phyloP scores from a whole-genome alignment of 2,888 invertebrate genomes.

The Pristionchus fissidentatus region DNA sequence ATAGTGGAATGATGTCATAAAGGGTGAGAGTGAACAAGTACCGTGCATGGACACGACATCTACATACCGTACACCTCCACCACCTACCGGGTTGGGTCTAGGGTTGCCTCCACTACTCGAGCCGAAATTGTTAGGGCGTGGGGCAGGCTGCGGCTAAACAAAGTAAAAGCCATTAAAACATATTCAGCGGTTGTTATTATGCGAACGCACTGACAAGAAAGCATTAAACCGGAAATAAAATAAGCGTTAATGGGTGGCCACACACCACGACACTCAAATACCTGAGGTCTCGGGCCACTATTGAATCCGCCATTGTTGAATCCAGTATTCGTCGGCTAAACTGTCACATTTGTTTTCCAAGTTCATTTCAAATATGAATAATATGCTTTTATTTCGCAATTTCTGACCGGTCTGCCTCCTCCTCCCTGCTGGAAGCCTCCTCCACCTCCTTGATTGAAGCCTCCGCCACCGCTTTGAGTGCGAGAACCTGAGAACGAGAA shows the following conservation, averaged over 20 bases:
- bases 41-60: background rate
- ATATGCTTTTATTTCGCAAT: background rate
- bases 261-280: too few species aligned
- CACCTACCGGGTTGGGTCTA: background rate
- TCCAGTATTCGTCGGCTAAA: background rate
- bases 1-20: too few species aligned
- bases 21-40: background rate
- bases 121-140: background rate
- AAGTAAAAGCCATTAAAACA: background rate
- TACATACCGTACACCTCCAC: background rate
- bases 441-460: background rate
- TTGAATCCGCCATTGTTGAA: background rate
- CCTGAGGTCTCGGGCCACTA: too few species aligned
- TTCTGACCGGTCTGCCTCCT: slow-evolving; percentile 21
- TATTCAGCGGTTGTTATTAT: background rate
- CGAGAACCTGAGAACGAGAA: slow-evolving; percentile 22
- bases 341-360: background rate
- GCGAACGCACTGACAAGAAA: background rate
- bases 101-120: background rate
- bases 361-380: too few species aligned
- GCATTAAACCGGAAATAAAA: too few species aligned
- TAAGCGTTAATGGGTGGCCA: too few species aligned
- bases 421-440: background rate
- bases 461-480: background rate
- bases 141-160: background rate